Percentiles rank a stretch among this genome's conserved stretches.
These are phyloP conservation scores for Horisme vitalbata DNA, from an alignment of 2,888 invertebrate species.

Conservation along the genomic window DNA sequence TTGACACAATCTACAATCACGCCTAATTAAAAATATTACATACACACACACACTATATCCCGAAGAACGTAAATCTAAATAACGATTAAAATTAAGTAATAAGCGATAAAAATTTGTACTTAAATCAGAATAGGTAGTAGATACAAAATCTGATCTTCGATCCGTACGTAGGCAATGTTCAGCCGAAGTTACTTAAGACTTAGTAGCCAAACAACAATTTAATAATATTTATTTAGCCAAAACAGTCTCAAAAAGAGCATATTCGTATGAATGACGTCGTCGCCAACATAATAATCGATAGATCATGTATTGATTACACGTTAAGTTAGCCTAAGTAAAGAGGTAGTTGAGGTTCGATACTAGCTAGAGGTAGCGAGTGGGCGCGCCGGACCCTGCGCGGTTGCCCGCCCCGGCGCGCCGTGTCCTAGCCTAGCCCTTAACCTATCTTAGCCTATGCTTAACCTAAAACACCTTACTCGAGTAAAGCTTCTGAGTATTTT, in stretches of 20 bases:
- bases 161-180: constrained; percentile 52
- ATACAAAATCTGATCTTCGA: constrained; percentile 59
- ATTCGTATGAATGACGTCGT: constrained; percentile 62
- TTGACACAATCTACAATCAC: constrained; percentile 64
- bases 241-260: constrained; percentile 72
- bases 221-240: constrained; percentile 78
- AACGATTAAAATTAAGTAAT: constrained; percentile 73
- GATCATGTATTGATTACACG: constrained; percentile 52
- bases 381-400: constrained; percentile 78
- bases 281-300: constrained; percentile 72
- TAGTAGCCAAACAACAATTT: constrained; percentile 64
- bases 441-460: constrained; percentile 61
- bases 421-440: constrained; percentile 33
- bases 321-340: constrained; percentile 74
- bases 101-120: constrained; percentile 77
- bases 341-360: constrained; percentile 79
- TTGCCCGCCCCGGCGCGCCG: constrained; percentile 67
- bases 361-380: constrained; percentile 62
- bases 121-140: constrained; percentile 73
- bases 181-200: constrained; percentile 66
- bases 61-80: constrained; percentile 67
- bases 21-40: constrained; percentile 53
- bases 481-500: constrained; percentile 83
- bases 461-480: constrained; percentile 75
- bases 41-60: constrained; percentile 58